Conservation (phyloP, 2,888 invertebrate genomes). For the Listrodromus nycthemerus region DNA sequence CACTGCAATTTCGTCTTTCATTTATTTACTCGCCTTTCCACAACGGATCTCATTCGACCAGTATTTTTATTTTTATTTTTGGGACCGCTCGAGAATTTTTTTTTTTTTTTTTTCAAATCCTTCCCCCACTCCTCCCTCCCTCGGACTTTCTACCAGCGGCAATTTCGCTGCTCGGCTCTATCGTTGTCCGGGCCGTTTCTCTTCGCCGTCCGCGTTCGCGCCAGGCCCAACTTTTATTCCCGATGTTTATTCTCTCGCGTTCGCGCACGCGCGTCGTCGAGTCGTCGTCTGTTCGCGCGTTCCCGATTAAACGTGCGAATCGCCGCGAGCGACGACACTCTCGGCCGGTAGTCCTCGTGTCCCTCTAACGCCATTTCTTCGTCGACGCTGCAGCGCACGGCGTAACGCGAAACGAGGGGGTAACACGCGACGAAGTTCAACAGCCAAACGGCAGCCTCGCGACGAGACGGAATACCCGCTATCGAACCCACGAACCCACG, state of each 20-base stretch:
- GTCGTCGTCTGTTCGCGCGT: slow-evolving; percentile 25
- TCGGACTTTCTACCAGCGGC: neutral
- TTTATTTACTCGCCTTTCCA: neutral
- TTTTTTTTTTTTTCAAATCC: too few relatives aligned
- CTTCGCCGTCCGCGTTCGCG: neutral
- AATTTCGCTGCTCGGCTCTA: neutral
- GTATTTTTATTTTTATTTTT: neutral
- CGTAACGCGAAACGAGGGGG: slow-evolving; percentile 64
- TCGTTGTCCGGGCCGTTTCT: too few relatives aligned
- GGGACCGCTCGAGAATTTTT: too few relatives aligned
- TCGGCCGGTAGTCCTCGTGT: slow-evolving; percentile 2
- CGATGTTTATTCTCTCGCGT: neutral
- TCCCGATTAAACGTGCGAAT: slow-evolving; percentile 53
- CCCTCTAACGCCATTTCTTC: slow-evolving; percentile 62
- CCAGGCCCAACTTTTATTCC: neutral
- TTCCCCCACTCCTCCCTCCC: neutral
- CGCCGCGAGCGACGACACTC: neutral
- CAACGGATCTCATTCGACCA: neutral
- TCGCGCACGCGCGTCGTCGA: neutral
- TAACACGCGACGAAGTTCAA: slow-evolving; percentile 63
- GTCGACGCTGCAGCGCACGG: slow-evolving; percentile 58
- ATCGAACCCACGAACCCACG: neutral
- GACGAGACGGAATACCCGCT: neutral
- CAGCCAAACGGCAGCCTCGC: slow-evolving; percentile 48
- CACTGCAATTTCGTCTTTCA: neutral